A percentile compares a stretch with the other conserved stretches of the same genome.
These are phyloP conservation scores for Peromyscus polionotus DNA, from an alignment of 2,113 vertebrate genomes.

Conservation along the genomic window DNA sequence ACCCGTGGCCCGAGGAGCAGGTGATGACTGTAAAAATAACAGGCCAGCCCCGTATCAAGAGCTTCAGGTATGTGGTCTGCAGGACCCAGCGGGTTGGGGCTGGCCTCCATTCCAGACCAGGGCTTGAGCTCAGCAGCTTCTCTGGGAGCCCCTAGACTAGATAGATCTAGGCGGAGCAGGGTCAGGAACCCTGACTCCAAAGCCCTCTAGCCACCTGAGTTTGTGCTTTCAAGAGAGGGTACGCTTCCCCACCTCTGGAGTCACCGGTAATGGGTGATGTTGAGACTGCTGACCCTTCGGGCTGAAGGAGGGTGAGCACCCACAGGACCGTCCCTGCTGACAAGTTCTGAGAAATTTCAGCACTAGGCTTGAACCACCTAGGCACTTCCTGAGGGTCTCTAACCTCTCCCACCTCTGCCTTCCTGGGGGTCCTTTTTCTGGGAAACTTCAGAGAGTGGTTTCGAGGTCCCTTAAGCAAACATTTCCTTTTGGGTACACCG, in stretches of 20 bases:
- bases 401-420: too few species aligned
- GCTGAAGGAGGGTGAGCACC: background rate
- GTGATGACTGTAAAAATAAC: background rate
- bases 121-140: background rate
- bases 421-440: background rate
- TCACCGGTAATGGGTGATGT: background rate
- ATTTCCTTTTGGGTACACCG: background rate
- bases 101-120: background rate
- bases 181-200: background rate
- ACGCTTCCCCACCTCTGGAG: background rate
- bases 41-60: background rate
- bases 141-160: background rate
- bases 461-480: background rate
- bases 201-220: background rate
- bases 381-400: background rate
- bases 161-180: background rate
- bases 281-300: background rate
- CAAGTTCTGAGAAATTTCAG: slow-evolving; percentile 5
- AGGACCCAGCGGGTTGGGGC: background rate
- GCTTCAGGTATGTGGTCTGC: background rate
- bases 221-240: background rate
- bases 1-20: background rate
- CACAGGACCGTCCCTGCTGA: background rate
- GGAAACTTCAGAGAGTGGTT: background rate
- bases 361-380: background rate